These are phyloP conservation scores for Drosophila tanythrix DNA, from an alignment of 2,888 invertebrate genomes.

Conservation along the genomic window DNA sequence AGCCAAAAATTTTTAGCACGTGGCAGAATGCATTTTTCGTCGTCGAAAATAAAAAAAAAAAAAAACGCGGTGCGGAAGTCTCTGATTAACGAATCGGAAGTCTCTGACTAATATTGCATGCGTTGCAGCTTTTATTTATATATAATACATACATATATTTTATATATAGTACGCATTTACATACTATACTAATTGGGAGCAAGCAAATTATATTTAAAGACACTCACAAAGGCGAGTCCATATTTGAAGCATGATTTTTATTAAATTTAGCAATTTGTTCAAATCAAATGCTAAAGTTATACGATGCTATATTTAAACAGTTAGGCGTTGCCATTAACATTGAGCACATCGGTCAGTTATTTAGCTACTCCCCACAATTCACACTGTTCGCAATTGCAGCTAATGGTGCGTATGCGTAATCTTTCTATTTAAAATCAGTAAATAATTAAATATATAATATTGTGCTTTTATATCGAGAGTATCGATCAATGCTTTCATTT, in stretches of 20 bases:
- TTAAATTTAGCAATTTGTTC: background rate
- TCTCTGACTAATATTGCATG: conserved; percentile 13
- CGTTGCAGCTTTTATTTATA: conserved; percentile 1
- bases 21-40: conserved; percentile 33
- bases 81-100: conserved; percentile 37
- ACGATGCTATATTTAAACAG: background rate
- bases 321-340: background rate
- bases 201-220: background rate
- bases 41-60: background rate
- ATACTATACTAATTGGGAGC: background rate
- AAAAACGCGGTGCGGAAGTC: conserved; percentile 34
- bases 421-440: background rate
- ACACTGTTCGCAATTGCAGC: background rate
- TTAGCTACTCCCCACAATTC: background rate
- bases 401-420: background rate
- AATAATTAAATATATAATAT: background rate
- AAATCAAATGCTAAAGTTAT: background rate
- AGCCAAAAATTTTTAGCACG: conserved; percentile 27
- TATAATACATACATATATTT: background rate
- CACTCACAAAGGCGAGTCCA: background rate
- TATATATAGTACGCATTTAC: background rate
- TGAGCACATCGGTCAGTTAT: background rate
- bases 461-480: background rate
- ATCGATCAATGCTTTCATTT: background rate
- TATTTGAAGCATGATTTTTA: background rate